Conservation (phyloP, 2,113 vertebrate species). For the Engystomops pustulosus region DNA sequence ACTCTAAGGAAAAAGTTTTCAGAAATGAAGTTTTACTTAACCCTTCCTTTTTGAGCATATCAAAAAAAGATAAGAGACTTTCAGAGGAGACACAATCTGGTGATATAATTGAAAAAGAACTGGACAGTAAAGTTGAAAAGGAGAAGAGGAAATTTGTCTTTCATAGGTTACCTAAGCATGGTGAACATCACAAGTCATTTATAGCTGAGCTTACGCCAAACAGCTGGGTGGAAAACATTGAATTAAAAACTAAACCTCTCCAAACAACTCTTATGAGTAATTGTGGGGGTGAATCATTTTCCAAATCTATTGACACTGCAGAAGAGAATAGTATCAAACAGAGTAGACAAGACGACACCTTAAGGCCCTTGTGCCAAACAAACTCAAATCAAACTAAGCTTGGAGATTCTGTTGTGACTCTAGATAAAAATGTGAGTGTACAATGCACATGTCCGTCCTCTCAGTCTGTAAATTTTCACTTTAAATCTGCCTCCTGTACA, state of each 20-base stretch:
- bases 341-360: conserved; percentile 76
- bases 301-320: conserved; percentile 76
- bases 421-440: conserved; percentile 75
- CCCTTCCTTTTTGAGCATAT: conserved; percentile 63
- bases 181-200: conserved; percentile 73
- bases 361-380: conserved; percentile 68
- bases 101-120: conserved; percentile 82
- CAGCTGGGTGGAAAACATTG: conserved; percentile 60
- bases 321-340: conserved; percentile 75
- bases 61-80: conserved; percentile 75
- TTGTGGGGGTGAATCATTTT: conserved; percentile 63
- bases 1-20: conserved; percentile 74
- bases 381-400: conserved; percentile 76
- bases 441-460: conserved; percentile 78
- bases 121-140: conserved; percentile 78
- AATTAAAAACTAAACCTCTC: conserved; percentile 79
- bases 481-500: conserved; percentile 66
- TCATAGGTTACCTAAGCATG: conserved; percentile 68
- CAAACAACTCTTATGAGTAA: conserved; percentile 75
- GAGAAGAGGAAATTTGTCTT: conserved; percentile 77
- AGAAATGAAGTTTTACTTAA: conserved; percentile 67
- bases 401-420: conserved; percentile 74
- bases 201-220: conserved; percentile 72
- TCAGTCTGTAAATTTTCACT: conserved; percentile 66
- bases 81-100: conserved; percentile 75